These are phyloP conservation scores for Lordiphosa collinella DNA, from an alignment of 1,140 invertebrate species.

Conservation along the genomic window DNA sequence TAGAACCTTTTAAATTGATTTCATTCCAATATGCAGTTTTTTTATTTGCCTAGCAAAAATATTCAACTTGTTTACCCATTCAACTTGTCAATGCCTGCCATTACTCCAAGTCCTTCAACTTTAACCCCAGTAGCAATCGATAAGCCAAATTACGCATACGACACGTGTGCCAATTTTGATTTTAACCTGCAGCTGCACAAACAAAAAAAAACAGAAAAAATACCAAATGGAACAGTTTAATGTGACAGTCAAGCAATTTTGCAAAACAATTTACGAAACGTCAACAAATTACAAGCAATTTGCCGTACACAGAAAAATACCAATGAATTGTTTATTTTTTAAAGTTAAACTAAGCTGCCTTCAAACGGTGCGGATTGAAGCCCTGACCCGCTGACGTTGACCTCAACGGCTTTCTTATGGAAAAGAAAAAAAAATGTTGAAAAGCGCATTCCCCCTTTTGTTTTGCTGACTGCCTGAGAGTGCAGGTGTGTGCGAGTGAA, in stretches of 20 bases:
- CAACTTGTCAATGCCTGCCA: background rate
- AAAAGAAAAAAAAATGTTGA: background rate
- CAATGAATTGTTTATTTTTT: conserved; percentile 56
- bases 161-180: conserved; percentile 45
- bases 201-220: background rate
- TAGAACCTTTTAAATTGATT: too few species aligned
- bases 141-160: conserved; percentile 73
- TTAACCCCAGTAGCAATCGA: conserved; percentile 33
- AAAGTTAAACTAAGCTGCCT: background rate
- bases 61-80: conserved; percentile 2
- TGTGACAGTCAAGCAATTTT: conserved; percentile 33
- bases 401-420: background rate
- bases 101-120: background rate
- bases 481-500: conserved; percentile 23
- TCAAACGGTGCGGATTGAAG: too few species aligned
- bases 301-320: background rate
- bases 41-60: background rate
- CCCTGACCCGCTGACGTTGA: conserved; percentile 7
- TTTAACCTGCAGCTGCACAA: conserved; percentile 24
- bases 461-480: background rate
- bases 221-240: conserved; percentile 22
- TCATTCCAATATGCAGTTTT: too few species aligned
- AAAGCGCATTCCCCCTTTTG: background rate
- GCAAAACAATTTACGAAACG: conserved; percentile 54
- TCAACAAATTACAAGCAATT: conserved; percentile 63